Percentiles rank a stretch among this genome's conserved stretches.
These are phyloP conservation scores for Acanthosepion esculentum DNA, from an alignment of 2,888 invertebrate species.

Conservation along the genomic window DNA sequence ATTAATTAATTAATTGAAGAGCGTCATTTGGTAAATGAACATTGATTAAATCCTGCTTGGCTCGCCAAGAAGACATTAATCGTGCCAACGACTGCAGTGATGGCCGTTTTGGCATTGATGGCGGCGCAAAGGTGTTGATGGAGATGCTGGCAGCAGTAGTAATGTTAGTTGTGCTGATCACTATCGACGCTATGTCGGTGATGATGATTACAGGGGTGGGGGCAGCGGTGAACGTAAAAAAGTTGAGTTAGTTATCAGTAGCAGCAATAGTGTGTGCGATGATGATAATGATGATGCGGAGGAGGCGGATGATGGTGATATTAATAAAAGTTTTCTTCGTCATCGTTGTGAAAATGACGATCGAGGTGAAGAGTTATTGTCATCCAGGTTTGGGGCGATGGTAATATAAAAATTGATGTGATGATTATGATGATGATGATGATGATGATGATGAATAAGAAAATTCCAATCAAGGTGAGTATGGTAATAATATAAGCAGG, in stretches of 20 bases:
- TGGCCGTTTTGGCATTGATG: neutral
- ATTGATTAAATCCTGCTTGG: neutral
- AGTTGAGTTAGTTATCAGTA: no score
- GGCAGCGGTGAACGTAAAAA: neutral
- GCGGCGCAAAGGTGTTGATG: neutral
- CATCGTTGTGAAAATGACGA: no score
- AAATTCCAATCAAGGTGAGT: no score
- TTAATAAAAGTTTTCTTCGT: no score
- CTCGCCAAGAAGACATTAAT: constrained; percentile 33
- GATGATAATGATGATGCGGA: neutral
- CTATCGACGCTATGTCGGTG: neutral
- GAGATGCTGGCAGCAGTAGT: neutral
- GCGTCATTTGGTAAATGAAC: constrained; percentile 33
- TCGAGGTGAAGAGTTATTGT: no score
- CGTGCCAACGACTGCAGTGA: neutral
- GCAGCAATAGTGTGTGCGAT: no score
- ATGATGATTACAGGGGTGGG: neutral
- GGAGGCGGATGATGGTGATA: no score
- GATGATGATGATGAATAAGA: no score
- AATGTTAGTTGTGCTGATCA: neutral
- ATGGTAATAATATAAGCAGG: no score
- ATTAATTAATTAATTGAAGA: constrained; percentile 24
- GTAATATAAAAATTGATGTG: no score
- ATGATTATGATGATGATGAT: no score
- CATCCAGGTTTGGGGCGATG: no score